Base-by-base conservation (phyloP, 2,113 vertebrate genomes). In the Brevimyrus niger region DNA sequence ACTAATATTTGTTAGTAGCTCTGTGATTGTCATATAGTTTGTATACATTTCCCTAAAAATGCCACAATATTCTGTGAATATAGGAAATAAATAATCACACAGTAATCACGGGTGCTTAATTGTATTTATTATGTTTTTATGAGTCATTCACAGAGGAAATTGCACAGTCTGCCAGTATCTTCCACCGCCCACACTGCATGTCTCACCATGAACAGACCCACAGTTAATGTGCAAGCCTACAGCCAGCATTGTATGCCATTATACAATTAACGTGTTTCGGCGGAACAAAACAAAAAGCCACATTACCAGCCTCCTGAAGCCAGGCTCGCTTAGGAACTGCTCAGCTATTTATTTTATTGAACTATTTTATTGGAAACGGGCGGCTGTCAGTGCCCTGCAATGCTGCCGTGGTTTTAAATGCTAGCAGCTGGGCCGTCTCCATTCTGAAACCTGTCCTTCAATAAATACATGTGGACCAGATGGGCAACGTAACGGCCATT, bases 401-500 rank as follows among this genome's bases (percentile, higher is more conserved):
- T 92, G 69, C 90, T 93, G 87, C 92, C 92, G 91, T 91, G 88
- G 88, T 90, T 94, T 91, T 94, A 94, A 95, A 94, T 90, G 88
- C 93, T 92, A 90, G 88, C 94, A 94, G 93, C 94, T 94, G 93
- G 90, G 87, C 90, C 84, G 90, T 91, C 91, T 94, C 92, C 50
- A 88, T 93, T 94, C 94, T 92, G 93, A 94, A 89, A 92, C 92
- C 92, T 92, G 90, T 91, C 93, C 93, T 76, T 90, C 91, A 92
- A 90, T 91, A 92, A 94, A 93, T 92, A 92, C 91, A 88, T 51
- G 86, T 91, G 82, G 88, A 93, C 89, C 93, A 93, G 93, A 95
- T 93, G 92, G 94, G 53, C 50, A 23, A 94, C 93, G 93, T 93
- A 93, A 89, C 93, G 94, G 89, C 44, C 65, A 53, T 89, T 94